Evolutionary conservation across 2,113 vertebrate genomes (phyloP), one percentile per base, ranked within the genome.

Genomic region (Neofelis nebulosa): DNA sequence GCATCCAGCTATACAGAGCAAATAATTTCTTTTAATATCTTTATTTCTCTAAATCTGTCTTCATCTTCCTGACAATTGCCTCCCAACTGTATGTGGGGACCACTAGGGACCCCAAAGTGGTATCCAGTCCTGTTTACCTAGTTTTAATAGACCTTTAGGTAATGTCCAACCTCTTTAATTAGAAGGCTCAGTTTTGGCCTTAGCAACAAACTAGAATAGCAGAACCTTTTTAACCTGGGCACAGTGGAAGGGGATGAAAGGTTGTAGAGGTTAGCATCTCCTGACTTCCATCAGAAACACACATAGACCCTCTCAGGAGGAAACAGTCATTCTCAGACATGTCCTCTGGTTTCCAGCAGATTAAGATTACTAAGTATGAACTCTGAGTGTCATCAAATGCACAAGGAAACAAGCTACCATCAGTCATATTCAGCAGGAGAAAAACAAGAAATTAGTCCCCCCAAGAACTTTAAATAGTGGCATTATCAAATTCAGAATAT

Each of bases 81-180:
- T 50, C 29, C 15, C 36, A 9, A 29, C 57, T 33, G 19, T 15
- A 38, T 27, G 16, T 21, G 8, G 68, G 33, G 36, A 7, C n/a
- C n/a, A 21, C 15, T 25, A 1, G 36, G 31, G 9, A 23, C 25
- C 13, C 7, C 12, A 29, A 6, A 16, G 5, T 21, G 12, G 4
- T 25, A 3, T 21, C 41, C 21, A 14, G 3, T 55, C 45, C 38
- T 15, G 0, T 13, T 12, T n/a, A 19, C 7, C 33, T 45, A 25
- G 41, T 33, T 12, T 68, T 13, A 41, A 41, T 23, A 29, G 57
- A 36, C 6, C 33, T 5, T 7, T 21, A 48, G 23, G 41, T 19
- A 33, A 55, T 12, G 9, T 13, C 19, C 14, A 10, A 5, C 38
- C 57, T 86, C 25, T 93, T 38, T 65, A 31, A 19, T 65, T 16